Base-by-base conservation (phyloP, 2,888 invertebrate species). In the Patella caerulea region DNA sequence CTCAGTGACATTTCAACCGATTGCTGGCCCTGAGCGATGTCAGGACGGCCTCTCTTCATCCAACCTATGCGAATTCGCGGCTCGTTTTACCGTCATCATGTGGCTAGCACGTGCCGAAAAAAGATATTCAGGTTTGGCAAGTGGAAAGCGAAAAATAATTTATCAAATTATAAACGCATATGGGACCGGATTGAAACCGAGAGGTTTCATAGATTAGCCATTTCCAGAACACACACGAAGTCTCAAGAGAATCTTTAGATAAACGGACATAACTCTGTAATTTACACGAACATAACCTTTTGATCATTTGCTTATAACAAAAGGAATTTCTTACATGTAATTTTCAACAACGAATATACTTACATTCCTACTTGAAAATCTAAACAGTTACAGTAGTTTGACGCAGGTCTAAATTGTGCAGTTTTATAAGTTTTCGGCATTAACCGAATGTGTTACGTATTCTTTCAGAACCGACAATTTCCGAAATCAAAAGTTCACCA, bases 1-100 rank as follows among this genome's bases (percentile, higher is more conserved):
- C 53, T 74, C 17, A 75, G 71, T 80, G 80, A 75, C 80, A 80
- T 80, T 80, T 78, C 73, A 56, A 75, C 78, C 77, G 76, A 69
- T 65, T 75, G 70, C 45, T 73, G 71, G 72, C 75, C 77, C 56
- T 59, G 45, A 73, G 80, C 77, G 24, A n/a, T 45, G 12, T 24
- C n/a, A 52, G 76, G 69, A 73, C 52, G 65, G 56, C 12, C 53
- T 65, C 24, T 24, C 9, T 11, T 65, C 65, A 12, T 65, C 65
- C 24, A 24, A 24, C 65, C 65, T 65, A 19, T 24, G 24, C 65
- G 65, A 65, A 65, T 65, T 19, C 19, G 19, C 11, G 24, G 24
- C 9, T 65, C 19, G 65, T 24, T 24, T 19, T 65, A 14, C 19
- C 5, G 14, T 9, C 0, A 45, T 45, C 65, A 65, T 24, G 65